A percentile compares a stretch with the other conserved stretches of the same genome.
phyloP scores from a whole-genome alignment of 1,140 invertebrate genomes.

The Augochlora pura region DNA sequence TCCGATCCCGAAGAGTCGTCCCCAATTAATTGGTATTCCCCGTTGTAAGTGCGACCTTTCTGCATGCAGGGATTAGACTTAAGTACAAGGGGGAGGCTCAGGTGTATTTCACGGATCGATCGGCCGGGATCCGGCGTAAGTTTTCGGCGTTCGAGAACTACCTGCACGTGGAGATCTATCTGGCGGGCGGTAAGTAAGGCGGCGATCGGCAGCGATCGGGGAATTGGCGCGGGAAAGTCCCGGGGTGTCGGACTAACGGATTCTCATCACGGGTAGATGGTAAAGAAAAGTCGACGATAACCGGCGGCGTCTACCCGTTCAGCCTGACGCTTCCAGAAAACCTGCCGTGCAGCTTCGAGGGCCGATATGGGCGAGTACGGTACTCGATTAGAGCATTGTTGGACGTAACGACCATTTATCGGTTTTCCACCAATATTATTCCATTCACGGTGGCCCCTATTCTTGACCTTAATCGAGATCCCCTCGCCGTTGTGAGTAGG shows the following conservation, averaged over 20 bases:
- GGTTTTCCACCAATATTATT: constrained; percentile 58
- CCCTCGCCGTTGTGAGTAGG: constrained; percentile 64
- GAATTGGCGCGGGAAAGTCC: neutral
- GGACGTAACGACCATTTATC: constrained; percentile 52
- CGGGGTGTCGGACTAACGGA: constrained; percentile 28
- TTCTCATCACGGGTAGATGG: constrained; percentile 54
- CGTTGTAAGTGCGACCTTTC: neutral
- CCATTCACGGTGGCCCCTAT: constrained; percentile 67
- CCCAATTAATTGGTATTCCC: neutral
- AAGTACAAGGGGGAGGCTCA: constrained; percentile 68
- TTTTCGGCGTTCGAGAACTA: constrained; percentile 64
- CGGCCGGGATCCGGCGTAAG: constrained; percentile 64
- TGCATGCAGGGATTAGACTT: constrained; percentile 61
- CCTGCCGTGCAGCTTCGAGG: constrained; percentile 70
- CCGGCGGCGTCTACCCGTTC: constrained; percentile 64
- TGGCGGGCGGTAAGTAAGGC: constrained; percentile 60
- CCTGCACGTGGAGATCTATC: constrained; percentile 60
- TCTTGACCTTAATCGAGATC: constrained; percentile 67
- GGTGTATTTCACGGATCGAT: constrained; percentile 69
- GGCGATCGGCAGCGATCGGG: neutral
- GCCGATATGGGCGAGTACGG: constrained; percentile 69
- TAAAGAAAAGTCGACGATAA: constrained; percentile 44
- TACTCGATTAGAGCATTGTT: constrained; percentile 68
- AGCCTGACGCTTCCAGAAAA: constrained; percentile 65
- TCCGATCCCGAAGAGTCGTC: too few species aligned